Evolutionary conservation across 2,888 invertebrate genomes (phyloP), one percentile per base, ranked within the genome.

Genomic region (Drosophila suboccidentalis): DNA sequence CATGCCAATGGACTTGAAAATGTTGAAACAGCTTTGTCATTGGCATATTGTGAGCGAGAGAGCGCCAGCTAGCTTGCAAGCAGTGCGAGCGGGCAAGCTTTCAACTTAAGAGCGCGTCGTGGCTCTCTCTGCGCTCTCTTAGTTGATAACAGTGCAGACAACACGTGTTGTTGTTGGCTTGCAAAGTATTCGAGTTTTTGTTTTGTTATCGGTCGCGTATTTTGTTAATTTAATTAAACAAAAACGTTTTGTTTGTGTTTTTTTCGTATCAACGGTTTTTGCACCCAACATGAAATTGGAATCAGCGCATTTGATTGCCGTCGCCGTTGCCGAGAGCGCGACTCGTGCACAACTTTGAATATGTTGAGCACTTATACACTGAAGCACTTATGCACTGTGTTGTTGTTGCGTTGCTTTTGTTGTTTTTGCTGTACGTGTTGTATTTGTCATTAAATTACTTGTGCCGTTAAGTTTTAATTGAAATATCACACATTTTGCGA

Each of bases 161-260:
- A 72, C 81, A 81, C 77, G 84, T 81, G 80, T 78, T 78, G 60
- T 46, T 71, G 68, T 53, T 70, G 75, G 66, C 66, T 55, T 59
- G 76, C 66, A 66, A 71, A 73, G 66, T 74, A 79, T 71, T 70
- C 51, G 55, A 74, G 73, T 75, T 80, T 75, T 78, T 78, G 62
- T 80, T 67, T 60, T 46, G 65, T 65, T 74, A 63, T 71, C 71
- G 72, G 72, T 67, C 72, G 78, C 79, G 82, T 80, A 84, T 87
- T 85, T 82, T 80, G 82, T 87, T 86, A 85, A 85, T 86, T 87
- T 83, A 83, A 87, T 87, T 86, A 82, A 82, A 87, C 84, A 84
- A 84, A 84, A 84, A 84, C 84, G 82, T 77, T 87, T 85, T 87
- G 87, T 87, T 85, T 87, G 80, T 87, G 78, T 75, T 87, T 85